Percentiles rank a stretch among this genome's conserved stretches.
Conservation (phyloP, 2,113 vertebrate genomes). For the Plecturocebus donacophilus region DNA sequence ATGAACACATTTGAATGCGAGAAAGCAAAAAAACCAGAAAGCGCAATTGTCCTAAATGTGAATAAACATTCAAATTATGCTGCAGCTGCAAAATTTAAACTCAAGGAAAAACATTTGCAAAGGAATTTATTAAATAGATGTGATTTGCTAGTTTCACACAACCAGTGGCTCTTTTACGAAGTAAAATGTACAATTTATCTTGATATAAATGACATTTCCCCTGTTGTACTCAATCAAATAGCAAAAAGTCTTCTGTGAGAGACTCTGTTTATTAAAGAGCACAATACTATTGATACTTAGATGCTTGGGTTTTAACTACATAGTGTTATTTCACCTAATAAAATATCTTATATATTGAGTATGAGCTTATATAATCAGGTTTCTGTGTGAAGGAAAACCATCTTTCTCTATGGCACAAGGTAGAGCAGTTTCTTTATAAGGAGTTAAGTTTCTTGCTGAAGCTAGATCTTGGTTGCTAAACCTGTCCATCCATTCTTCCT, state of each 20-base stretch:
- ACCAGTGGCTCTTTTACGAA: constrained; percentile 61
- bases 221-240: constrained; percentile 31
- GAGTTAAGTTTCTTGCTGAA: not conserved
- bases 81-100: constrained; percentile 73
- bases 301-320: not conserved
- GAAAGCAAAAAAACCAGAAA: constrained; percentile 48
- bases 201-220: constrained; percentile 51
- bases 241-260: constrained; percentile 43
- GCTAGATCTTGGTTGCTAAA: not conserved
- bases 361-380: not conserved
- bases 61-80: constrained; percentile 66
- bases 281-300: not conserved
- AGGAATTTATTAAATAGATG: constrained; percentile 65
- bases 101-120: constrained; percentile 62
- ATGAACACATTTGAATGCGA: constrained; percentile 43
- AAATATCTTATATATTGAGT: not conserved
- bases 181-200: constrained; percentile 63
- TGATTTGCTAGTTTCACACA: constrained; percentile 61
- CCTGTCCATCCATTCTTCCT: not conserved
- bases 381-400: not conserved
- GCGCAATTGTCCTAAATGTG: constrained; percentile 63
- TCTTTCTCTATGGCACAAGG: not conserved
- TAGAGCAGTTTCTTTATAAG: not conserved
- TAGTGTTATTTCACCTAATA: not conserved
- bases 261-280: constrained; percentile 13